A percentile compares a stretch with the other conserved stretches of the same genome.
phyloP scores from a whole-genome alignment of 2,797 vertebrate species.

The Sebastes miniatus region DNA sequence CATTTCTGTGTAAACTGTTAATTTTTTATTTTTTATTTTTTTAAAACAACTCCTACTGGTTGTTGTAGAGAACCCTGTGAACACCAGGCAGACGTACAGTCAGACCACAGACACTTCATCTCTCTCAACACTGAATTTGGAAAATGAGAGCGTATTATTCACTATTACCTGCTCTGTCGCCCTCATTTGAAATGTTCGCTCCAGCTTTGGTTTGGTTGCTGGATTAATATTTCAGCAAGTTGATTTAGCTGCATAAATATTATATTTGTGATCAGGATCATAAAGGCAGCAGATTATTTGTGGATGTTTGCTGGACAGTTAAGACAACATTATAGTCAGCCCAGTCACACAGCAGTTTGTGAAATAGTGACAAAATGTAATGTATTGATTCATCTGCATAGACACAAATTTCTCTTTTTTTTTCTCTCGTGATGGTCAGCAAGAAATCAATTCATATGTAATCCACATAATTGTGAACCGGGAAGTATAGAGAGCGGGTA shows the following conservation, averaged over 20 bases:
- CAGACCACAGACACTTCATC: background rate
- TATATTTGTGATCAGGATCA: conserved; percentile 3
- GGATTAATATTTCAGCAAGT: conserved; percentile 5
- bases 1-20: background rate
- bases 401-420: too few species aligned
- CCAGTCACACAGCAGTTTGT: too few species aligned
- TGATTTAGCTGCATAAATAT: background rate
- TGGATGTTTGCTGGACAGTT: background rate
- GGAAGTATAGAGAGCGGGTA: too few species aligned
- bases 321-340: background rate
- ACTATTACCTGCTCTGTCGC: conserved; percentile 10
- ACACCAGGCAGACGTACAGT: background rate
- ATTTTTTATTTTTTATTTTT: background rate
- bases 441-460: too few species aligned
- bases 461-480: too few species aligned
- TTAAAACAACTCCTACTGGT: background rate
- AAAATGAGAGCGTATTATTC: conserved; percentile 10
- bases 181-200: conserved; percentile 7
- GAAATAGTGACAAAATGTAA: too few species aligned
- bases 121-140: background rate
- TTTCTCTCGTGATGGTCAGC: too few species aligned
- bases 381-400: too few species aligned
- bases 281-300: background rate
- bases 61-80: background rate
- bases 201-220: conserved; percentile 10